Base-by-base conservation (phyloP, 2,888 invertebrate species). In the Trypoxylon attenuatum region DNA sequence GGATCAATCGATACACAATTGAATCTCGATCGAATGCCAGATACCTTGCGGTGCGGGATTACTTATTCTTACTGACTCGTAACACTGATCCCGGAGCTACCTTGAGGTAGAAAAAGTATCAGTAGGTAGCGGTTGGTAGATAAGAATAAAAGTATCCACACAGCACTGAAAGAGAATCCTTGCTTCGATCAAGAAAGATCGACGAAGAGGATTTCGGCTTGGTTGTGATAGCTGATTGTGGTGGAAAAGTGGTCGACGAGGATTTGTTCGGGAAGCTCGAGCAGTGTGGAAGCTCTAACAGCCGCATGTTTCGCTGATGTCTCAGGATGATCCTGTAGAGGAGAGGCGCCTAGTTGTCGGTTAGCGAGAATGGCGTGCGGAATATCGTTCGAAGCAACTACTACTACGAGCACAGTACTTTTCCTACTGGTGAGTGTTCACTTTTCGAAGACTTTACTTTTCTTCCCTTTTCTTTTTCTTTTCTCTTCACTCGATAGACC, bases 401-500 rank as follows among this genome's bases (percentile, higher is more conserved):
- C 82, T 77, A 83, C 82, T 75, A 82, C 85, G 79, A 80, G 84
- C 71, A 81, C 80, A 71, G 81, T 86, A 74, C 77, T 85, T 76
- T 77, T 85, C 76, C 78, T 86, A 67, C 74, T 86, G 86, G 86
- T 87, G 76, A 84, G 74, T n/a, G n/a, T 63, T 47, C 2, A 23
- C 42, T n/a, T 15, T 25, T 25, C 16, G 45, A 23, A 25, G 4
- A 5, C 22, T n/a, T 21, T 43, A 21, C 5, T 38, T 38, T 1
- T 38, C 1, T n/a, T 38, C 38, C 10, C 5, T 38, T 38, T 5
- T 10, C 15, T 38, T n/a, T n/a, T n/a, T 5, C 13, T 1, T 38
- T 38, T 5, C 10, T 38, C 38, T n/a, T 25, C 50, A 51, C 46
- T 52, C 33, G n/a, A n/a, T 33, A 33, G 33, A 33, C 5, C 33